phyloP scores from a whole-genome alignment of 2,113 vertebrate genomes.

The Xyrauchen texanus region DNA sequence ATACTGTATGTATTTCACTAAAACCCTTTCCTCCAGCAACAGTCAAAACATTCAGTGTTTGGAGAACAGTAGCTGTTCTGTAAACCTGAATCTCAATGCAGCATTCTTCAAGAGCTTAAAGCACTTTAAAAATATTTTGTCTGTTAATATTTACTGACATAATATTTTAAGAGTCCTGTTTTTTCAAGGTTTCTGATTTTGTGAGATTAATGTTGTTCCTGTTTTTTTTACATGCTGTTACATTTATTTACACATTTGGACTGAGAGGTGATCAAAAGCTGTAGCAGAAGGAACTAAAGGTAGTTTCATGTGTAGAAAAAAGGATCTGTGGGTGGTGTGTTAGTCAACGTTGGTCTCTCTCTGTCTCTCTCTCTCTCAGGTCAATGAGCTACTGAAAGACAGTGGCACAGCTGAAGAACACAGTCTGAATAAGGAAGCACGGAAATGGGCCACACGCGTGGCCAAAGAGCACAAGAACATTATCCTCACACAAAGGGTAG shows the following conservation, averaged over 20 bases:
- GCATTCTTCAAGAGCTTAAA: conserved; percentile 19
- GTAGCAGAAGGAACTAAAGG: no score
- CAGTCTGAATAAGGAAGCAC: conserved; percentile 94
- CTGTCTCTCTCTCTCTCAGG: conserved; percentile 61
- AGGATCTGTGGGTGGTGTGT: no score
- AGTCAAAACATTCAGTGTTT: conserved; percentile 30
- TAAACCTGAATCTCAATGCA: conserved; percentile 19
- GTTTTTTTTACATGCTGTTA: neutral
- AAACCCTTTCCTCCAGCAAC: conserved; percentile 6
- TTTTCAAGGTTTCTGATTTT: neutral
- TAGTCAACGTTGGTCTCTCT: no score
- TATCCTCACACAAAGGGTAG: conserved; percentile 86
- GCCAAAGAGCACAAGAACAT: conserved; percentile 93
- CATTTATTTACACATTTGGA: no score
- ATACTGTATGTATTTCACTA: neutral
- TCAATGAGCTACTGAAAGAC: conserved; percentile 84
- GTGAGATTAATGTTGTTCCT: neutral
- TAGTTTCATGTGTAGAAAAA: no score
- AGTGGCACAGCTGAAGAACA: conserved; percentile 88
- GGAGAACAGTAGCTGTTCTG: neutral
- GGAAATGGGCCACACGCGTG: conserved; percentile 92
- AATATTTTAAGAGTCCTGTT: neutral
- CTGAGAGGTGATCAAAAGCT: no score
- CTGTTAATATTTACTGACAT: conserved; percentile 51
- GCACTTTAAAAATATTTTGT: conserved; percentile 11